Evolutionary conservation across 2,113 vertebrate genomes (phyloP).

Genomic region (Ciconia maguari): DNA sequence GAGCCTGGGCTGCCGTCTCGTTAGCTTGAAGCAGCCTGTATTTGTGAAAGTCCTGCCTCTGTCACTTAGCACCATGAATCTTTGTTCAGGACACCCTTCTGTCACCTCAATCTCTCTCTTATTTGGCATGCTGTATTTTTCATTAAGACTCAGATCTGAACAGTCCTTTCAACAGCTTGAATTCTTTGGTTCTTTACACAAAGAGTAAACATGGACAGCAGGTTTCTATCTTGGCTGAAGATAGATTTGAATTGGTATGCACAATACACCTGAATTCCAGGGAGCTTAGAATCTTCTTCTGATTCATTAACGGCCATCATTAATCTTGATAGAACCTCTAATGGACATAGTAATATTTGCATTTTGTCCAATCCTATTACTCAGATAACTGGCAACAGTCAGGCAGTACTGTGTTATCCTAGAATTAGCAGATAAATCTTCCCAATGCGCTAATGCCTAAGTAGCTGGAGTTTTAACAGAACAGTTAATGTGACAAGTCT

Average conservation of each 20-base stretch:
- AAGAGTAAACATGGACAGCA: not conserved
- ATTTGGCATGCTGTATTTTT: not conserved
- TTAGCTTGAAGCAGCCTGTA: not conserved
- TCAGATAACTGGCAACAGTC: conserved; percentile 36
- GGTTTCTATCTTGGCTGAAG: not conserved
- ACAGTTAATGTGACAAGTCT: conserved; percentile 52
- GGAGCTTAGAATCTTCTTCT: not conserved
- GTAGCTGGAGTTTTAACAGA: conserved; percentile 46
- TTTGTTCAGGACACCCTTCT: not conserved
- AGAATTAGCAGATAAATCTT: conserved; percentile 66
- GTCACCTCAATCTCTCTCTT: not conserved
- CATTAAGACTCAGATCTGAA: not conserved
- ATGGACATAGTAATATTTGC: not conserved
- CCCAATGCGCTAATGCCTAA: conserved; percentile 35
- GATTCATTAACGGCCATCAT: not conserved
- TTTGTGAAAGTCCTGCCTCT: not conserved
- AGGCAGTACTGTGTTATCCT: conserved; percentile 30
- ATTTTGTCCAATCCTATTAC: conserved; percentile 59
- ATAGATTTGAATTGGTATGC: not conserved
- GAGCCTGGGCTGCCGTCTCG: not conserved
- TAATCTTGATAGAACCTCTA: conserved; percentile 31
- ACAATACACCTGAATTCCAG: conserved; percentile 13
- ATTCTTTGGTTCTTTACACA: not conserved
- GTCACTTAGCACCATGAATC: not conserved
- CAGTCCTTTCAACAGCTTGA: not conserved